A percentile compares a stretch with the other conserved stretches of the same genome.
These are phyloP conservation scores for Campoplex capitator DNA, from an alignment of 2,888 invertebrate genomes.

Conservation along the genomic window DNA sequence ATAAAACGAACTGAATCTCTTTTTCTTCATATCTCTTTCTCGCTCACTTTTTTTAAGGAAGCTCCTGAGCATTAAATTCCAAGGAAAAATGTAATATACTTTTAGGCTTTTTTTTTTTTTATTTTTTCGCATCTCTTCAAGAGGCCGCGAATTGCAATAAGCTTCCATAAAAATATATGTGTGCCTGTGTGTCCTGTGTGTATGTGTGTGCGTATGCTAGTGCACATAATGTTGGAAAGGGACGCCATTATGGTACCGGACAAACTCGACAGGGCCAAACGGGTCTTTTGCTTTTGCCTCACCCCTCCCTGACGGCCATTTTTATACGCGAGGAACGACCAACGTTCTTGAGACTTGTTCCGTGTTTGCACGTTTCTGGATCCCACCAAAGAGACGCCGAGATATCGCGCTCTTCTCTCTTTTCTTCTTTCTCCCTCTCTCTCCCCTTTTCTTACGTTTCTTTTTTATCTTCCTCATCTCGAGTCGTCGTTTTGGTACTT, in stretches of 20 bases:
- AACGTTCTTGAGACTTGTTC: conserved; percentile 58
- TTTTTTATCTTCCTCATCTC: conserved; percentile 53
- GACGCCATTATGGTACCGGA: conserved; percentile 67
- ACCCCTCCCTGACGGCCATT: conserved; percentile 36
- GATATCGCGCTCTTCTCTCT: conserved; percentile 49
- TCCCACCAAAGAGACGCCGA: conserved; percentile 51
- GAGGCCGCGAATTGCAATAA: conserved; percentile 29
- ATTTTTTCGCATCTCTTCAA: background rate
- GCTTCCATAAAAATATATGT: conserved; percentile 4
- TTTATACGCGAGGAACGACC: conserved; percentile 55
- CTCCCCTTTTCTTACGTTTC: conserved; percentile 24
- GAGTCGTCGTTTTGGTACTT: conserved; percentile 54
- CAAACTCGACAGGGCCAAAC: conserved; percentile 64
- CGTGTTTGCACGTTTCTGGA: conserved; percentile 66
- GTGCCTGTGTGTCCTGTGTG: too few relatives aligned
- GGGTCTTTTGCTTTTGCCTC: conserved; percentile 51
- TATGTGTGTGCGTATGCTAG: conserved; percentile 18
- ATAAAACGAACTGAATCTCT: conserved; percentile 15
- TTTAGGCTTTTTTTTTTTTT: background rate
- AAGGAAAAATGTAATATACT: background rate
- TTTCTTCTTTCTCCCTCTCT: background rate
- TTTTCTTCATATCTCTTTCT: conserved; percentile 2
- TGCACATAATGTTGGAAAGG: conserved; percentile 33
- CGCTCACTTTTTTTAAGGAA: background rate
- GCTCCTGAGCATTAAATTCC: background rate